Conservation (phyloP, 2,113 vertebrate genomes). For the crab-eating macaque (Macaca fascicularis) region T2T-MFA8v1.1 NC_088389.1:78719001-78719500, state of each 20-base stretch:
- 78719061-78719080: neutral
- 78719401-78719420: neutral
- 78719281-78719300: neutral
- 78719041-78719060: neutral
- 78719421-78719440: neutral
- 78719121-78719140: neutral
- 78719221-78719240: neutral
- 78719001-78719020: slow-evolving; percentile 20
- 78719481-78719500: neutral
- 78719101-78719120: slow-evolving; percentile 24
- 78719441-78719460: neutral
- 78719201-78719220: neutral
- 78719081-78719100: neutral
- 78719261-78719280: neutral
- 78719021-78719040: neutral
- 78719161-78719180: neutral
- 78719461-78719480: neutral
- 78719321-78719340: neutral
- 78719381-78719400: neutral
- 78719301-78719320: neutral
- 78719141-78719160: neutral
- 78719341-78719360: neutral
- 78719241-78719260: neutral
- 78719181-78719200: neutral
- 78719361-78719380: neutral